Base-by-base conservation (phyloP, 2,113 vertebrate genomes). In the Trematocara zebra region DNA sequence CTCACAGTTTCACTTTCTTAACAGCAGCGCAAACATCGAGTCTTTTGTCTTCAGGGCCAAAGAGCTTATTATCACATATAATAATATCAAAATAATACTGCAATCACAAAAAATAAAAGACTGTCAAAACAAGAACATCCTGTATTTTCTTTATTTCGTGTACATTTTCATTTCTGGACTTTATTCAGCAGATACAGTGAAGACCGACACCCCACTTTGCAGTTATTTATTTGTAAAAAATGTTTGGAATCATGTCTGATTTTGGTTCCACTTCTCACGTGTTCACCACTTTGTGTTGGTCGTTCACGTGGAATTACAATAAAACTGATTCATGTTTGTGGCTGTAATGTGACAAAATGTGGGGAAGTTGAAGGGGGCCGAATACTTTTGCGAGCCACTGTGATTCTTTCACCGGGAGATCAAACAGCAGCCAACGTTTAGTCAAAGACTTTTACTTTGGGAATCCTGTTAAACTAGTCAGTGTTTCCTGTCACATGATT, bases 401-500 rank as follows among this genome's bases (percentile, higher is more conserved):
- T 26, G 2, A 15, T 57, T 57, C 26, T 28, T 57, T 15, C 33
- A 12, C 2, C 1, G 7, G 11, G 11, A 67, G 11, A 11, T 37
- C 11, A 69, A 40, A 42, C 31, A 35, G 59, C 35, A 64, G 59
- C 9, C 59, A 11, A 35, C 3, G 1, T 69, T 69, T 42, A 42
- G n/a, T 69, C 64, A 23, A 40, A 67, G 3, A 69, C 35, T 12
- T 67, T 69, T 8, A 23, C 7, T 69, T 69, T 3, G 0, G 3
- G 40, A 23, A 67, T 40, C 11, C 4, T 14, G 35, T 51, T 3
- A 33, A 51, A 61, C n/a, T 1, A 11, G 7, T 18, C 61, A 20
- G 18, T 37, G 76, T 12, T 86, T 81, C 49, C 56, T 80, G 82
- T 82, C 47, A 79, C 56, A 12, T 84, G 80, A 86, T 18, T 85